Percentiles rank a stretch among this genome's conserved stretches.
Conservation (phyloP, 2,113 vertebrate genomes). For the Caranx ignobilis region DNA sequence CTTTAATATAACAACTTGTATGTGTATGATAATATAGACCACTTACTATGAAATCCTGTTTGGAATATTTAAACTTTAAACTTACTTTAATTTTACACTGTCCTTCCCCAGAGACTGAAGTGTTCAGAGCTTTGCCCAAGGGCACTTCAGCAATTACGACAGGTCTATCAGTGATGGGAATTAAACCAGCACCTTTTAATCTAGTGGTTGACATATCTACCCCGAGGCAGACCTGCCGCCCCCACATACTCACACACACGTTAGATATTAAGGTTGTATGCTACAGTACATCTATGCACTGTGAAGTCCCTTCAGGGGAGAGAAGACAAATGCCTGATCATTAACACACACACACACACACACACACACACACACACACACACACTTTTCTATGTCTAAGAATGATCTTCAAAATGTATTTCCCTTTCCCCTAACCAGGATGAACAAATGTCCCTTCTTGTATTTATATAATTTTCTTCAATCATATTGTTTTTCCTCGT, state of each 20-base stretch:
- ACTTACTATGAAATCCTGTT: neutral
- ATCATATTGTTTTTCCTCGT: neutral
- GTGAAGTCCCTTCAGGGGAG: constrained; percentile 37
- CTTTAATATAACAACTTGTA: neutral
- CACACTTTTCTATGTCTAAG: too few relatives aligned
- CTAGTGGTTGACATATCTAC: constrained; percentile 4
- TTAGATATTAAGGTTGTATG: constrained; percentile 26
- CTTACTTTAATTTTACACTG: neutral
- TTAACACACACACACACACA: constrained; percentile 8
- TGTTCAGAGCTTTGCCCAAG: constrained; percentile 17
- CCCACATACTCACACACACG: constrained; percentile 28
- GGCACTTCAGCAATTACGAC: constrained; percentile 5
- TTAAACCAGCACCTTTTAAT: constrained; percentile 45
- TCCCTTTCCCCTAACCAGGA: neutral
- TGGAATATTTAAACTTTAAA: neutral
- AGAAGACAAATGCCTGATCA: constrained; percentile 38
- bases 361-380: too few relatives aligned
- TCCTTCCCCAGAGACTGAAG: neutral
- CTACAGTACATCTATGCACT: constrained; percentile 12
- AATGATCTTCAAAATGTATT: too few relatives aligned
- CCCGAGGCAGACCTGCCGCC: neutral
- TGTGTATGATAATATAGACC: too few relatives aligned
- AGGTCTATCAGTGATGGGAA: constrained; percentile 26
- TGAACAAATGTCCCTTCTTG: neutral
- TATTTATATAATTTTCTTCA: neutral